Conservation (phyloP, 2,888 invertebrate genomes). For the Mimas tiliae region DNA sequence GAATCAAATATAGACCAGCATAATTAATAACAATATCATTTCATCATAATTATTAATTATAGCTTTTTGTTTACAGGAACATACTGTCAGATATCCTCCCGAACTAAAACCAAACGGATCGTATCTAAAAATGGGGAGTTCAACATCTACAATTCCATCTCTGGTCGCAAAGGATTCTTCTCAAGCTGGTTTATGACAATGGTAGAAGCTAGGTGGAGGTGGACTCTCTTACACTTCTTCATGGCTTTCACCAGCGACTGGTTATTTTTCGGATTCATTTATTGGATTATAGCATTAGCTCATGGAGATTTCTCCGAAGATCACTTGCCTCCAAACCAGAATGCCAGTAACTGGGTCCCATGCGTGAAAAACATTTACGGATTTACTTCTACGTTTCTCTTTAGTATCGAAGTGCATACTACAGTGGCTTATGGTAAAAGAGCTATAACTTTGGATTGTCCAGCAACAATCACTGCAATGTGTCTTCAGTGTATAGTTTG, state of each 20-base stretch:
- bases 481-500: constrained; percentile 97
- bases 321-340: constrained; percentile 84
- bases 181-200: constrained; percentile 92
- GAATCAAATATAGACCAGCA: too few relatives aligned
- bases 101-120: constrained; percentile 76
- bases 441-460: constrained; percentile 95
- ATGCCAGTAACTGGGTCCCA: constrained; percentile 88
- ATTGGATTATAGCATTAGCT: constrained; percentile 95
- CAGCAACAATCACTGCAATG: constrained; percentile 96
- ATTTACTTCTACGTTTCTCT: constrained; percentile 96
- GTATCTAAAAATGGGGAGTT: constrained; percentile 95
- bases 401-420: constrained; percentile 98
- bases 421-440: constrained; percentile 96
- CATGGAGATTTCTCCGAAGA: constrained; percentile 93
- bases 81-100: constrained; percentile 39
- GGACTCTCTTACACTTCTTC: constrained; percentile 94
- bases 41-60: too few relatives aligned
- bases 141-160: constrained; percentile 90
- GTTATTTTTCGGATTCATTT: constrained; percentile 94
- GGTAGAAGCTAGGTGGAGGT: constrained; percentile 95
- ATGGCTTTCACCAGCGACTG: constrained; percentile 94
- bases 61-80: constrained; percentile 37
- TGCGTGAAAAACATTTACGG: constrained; percentile 94
- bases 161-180: constrained; percentile 85
- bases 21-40: too few relatives aligned